phyloP scores from a whole-genome alignment of 2,888 invertebrate species.

The Melipona beecheii region DNA sequence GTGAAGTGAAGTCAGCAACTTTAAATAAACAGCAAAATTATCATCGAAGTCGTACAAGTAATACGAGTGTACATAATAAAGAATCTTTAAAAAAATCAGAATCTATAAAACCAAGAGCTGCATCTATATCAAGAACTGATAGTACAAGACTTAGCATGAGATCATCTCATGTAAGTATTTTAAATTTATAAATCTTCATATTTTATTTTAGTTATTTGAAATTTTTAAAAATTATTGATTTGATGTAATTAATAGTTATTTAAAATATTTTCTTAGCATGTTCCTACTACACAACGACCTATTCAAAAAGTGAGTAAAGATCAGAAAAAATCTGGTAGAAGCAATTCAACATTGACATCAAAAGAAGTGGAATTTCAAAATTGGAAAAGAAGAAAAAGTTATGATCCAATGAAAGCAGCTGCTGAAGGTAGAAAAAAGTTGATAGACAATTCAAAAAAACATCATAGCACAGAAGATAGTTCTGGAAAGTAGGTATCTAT shows the following conservation, averaged over 20 bases:
- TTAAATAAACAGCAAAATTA: constrained; percentile 71
- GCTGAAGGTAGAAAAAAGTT: constrained; percentile 91
- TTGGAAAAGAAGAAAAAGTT: constrained; percentile 97
- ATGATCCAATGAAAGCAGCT: constrained; percentile 97
- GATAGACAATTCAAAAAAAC: constrained; percentile 77
- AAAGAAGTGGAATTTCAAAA: constrained; percentile 96
- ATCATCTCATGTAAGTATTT: constrained; percentile 70
- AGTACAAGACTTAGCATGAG: constrained; percentile 88
- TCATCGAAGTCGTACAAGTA: constrained; percentile 73
- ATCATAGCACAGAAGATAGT: constrained; percentile 77
- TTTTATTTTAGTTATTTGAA: not conserved
- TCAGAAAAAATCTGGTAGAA: constrained; percentile 87
- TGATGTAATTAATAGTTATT: not conserved
- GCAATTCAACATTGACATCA: constrained; percentile 89
- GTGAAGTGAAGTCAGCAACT: constrained; percentile 68
- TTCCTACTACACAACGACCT: constrained; percentile 61
- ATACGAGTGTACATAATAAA: constrained; percentile 67
- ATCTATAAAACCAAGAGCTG: constrained; percentile 70
- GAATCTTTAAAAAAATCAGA: constrained; percentile 74
- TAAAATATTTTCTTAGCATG: constrained; percentile 54
- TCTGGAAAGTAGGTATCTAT: constrained; percentile 75
- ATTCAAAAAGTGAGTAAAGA: constrained; percentile 75
- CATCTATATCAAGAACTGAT: constrained; percentile 86
- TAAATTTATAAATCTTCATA: not conserved
- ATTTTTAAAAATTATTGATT: not conserved